These are phyloP conservation scores for Microchrysa polita DNA, from an alignment of 2,888 invertebrate species.

Conservation along the genomic window DNA sequence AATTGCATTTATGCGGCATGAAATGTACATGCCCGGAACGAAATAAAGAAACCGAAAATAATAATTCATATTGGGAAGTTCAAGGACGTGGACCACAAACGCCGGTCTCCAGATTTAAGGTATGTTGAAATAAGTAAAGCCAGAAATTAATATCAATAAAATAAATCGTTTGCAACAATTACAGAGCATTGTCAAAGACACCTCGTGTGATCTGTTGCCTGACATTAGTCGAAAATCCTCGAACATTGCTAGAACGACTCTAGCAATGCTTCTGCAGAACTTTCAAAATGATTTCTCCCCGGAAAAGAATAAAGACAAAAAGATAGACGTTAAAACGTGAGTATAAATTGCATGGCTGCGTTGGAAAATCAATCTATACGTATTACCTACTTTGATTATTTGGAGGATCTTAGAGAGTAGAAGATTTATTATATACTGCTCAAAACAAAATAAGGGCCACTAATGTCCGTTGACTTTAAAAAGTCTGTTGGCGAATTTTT, in stretches of 20 bases:
- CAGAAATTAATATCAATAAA: too few species aligned
- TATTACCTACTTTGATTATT: too few species aligned
- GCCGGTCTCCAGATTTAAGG: conserved; percentile 44
- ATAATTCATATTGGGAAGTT: conserved; percentile 52
- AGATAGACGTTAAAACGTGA: conserved; percentile 38
- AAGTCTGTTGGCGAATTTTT: too few species aligned
- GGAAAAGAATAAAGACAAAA: conserved; percentile 32
- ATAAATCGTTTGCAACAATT: not conserved
- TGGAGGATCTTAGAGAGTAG: too few species aligned
- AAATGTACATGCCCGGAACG: conserved; percentile 49
- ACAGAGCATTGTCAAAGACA: conserved; percentile 49
- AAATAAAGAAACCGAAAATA: conserved; percentile 41
- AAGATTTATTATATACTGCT: too few species aligned
- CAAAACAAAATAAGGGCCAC: too few species aligned
- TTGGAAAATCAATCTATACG: too few species aligned
- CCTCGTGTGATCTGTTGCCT: conserved; percentile 50
- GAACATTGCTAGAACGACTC: conserved; percentile 46
- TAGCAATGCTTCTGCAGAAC: conserved; percentile 47
- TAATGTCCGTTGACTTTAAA: too few species aligned
- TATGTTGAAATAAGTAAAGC: conserved; percentile 17
- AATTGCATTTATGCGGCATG: conserved; percentile 39
- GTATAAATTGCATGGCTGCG: too few species aligned
- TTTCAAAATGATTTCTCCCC: conserved; percentile 46
- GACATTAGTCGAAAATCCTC: conserved; percentile 47
- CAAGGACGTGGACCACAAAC: conserved; percentile 48